Conservation (phyloP, 2,113 vertebrate species). For the Dicaeum eximium region DNA sequence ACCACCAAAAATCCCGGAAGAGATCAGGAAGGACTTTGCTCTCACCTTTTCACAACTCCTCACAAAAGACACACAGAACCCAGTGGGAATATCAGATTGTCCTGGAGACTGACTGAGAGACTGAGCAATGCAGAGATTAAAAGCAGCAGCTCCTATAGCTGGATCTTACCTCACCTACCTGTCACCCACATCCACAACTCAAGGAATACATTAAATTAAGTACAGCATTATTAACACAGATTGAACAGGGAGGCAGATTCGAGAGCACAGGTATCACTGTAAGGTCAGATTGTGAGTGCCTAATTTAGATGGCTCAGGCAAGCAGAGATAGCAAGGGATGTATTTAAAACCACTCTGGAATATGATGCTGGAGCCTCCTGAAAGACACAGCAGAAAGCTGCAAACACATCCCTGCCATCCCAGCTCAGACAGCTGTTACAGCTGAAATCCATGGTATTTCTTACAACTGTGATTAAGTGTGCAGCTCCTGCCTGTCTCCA, state of each 20-base stretch:
- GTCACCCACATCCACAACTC: not conserved
- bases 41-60: not conserved
- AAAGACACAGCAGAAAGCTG: not conserved
- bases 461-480: constrained; percentile 39
- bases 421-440: constrained; percentile 37
- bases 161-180: not conserved
- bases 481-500: constrained; percentile 58
- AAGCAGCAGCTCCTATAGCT: not conserved
- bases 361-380: not conserved
- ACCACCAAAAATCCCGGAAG: not conserved
- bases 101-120: not conserved
- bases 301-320: not conserved
- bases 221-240: not conserved
- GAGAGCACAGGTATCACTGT: not conserved
- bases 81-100: not conserved
- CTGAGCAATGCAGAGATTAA: not conserved
- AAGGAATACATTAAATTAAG: not conserved
- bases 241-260: not conserved
- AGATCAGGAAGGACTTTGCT: not conserved
- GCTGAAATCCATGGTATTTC: constrained; percentile 29
- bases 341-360: not conserved
- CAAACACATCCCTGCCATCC: constrained; percentile 1
- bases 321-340: not conserved
- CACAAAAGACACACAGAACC: not conserved
- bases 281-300: not conserved